Percentiles rank a stretch among this genome's conserved stretches.
These are phyloP conservation scores for Anoplophora glabripennis DNA, from an alignment of 1,140 invertebrate species.

Conservation along the genomic window DNA sequence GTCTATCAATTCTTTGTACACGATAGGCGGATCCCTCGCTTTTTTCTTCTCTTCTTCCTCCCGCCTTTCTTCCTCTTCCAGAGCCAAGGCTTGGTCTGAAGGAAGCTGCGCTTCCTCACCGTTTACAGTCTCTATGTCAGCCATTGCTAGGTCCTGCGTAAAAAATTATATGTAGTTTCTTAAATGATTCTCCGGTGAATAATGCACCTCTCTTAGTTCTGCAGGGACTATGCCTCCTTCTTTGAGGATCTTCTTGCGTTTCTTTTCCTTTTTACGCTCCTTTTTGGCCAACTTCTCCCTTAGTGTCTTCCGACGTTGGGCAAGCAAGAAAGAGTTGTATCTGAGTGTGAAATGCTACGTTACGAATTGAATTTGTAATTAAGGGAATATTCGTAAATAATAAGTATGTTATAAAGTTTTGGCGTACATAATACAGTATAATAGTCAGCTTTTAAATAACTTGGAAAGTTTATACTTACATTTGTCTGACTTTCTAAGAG, in stretches of 20 bases:
- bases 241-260: conserved; percentile 60
- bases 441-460: too few species aligned
- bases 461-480: too few species aligned
- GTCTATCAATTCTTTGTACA: conserved; percentile 72
- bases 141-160: conserved; percentile 46
- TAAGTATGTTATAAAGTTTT: too few species aligned
- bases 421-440: too few species aligned
- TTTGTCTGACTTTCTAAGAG: too few species aligned
- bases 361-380: background rate
- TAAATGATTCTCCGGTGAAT: conserved; percentile 14
- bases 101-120: conserved; percentile 43
- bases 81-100: conserved; percentile 55
- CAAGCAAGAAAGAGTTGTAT: conserved; percentile 63
- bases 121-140: conserved; percentile 48
- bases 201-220: conserved; percentile 25
- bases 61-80: conserved; percentile 64
- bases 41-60: conserved; percentile 70
- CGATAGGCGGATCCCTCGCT: conserved; percentile 77
- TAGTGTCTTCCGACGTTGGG: conserved; percentile 65
- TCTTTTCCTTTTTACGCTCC: conserved; percentile 71
- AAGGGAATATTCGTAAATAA: too few species aligned
- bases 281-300: conserved; percentile 72
- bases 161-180: conserved; percentile 10
- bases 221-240: conserved; percentile 40
- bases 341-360: conserved; percentile 39